Evolutionary conservation across 2,113 vertebrate species (phyloP), one percentile per base, ranked within the genome.

Genomic region (Anguilla rostrata): DNA sequence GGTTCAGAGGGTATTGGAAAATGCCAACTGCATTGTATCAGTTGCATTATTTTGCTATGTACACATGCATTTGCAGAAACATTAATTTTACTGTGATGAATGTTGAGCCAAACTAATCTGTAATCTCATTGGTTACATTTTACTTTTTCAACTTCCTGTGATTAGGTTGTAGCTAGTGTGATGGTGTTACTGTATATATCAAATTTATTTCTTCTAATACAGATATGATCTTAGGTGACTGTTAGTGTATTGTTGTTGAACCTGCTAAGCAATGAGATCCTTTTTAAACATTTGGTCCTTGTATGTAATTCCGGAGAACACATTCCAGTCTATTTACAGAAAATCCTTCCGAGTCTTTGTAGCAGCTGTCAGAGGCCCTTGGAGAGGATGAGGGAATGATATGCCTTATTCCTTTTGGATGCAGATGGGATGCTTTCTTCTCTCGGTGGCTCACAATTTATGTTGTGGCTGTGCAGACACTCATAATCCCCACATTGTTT

Each of bases 281-380:
- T 12, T 0, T 18, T 12, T 63, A 63, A 71, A 71, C 63, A n/a
- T 71, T 26, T n/a, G 22, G 4, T 71, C 63, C 63, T 71, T n/a
- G 11, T 75, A n/a, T 75, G 26, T n/a, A n/a, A 34, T 75, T 2
- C 2, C 34, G 71, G 26, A 6, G 14, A 75, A 75, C 11, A 75
- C 71, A 75, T 75, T 75, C 71, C 71, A 29, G n/a, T 75, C 71
- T 75, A 75, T 75, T 75, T 75, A 75, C 71, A 34, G 71, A 75
- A 34, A 29, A 34, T 34, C n/a, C 29, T 29, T 5, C 16, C 0
- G 71, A 75, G 71, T n/a, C n/a, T 34, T 34, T 75, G 71, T 75
- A 75, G 8, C 71, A 75, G 71, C 71, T 75, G 71, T 34, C 26
- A 29, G 71, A 75, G n/a, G 12, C 71, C 71, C n/a, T 29, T n/a